Evolutionary conservation across 2,797 vertebrate species (phyloP).

Genomic region (Sebastiscus albofasciatus): DNA sequence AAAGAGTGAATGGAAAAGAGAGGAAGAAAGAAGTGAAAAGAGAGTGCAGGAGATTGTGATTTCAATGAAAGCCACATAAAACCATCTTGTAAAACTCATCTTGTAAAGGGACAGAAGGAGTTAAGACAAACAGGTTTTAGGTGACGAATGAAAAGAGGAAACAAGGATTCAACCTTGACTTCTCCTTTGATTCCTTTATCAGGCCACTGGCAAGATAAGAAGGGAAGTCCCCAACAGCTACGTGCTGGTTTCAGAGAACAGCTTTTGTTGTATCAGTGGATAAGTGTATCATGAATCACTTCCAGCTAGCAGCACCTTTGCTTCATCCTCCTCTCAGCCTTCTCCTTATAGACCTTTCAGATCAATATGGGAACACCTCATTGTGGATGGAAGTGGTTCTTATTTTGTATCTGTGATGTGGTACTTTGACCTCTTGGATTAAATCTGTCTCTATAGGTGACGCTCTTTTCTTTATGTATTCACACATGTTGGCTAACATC

Average conservation of each 20-base stretch:
- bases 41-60: not conserved
- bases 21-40: not conserved
- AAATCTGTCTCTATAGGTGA: not conserved
- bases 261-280: slow-evolving; percentile 16
- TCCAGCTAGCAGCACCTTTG: not conserved
- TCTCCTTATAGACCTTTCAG: not conserved
- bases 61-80: not conserved
- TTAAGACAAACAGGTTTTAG: not conserved
- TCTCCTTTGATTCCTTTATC: slow-evolving; percentile 64
- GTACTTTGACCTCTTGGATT: not conserved
- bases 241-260: slow-evolving; percentile 6
- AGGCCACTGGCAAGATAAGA: slow-evolving; percentile 42
- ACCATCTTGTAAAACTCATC: not conserved
- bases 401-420: not conserved
- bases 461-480: not conserved
- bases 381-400: not conserved
- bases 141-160: slow-evolving; percentile 7
- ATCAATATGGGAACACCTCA: not conserved
- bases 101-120: not conserved
- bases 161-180: slow-evolving; percentile 54
- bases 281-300: slow-evolving; percentile 21
- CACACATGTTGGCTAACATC: too few relatives aligned
- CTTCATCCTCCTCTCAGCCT: not conserved
- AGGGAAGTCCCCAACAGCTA: slow-evolving; percentile 42
- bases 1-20: not conserved